phyloP scores from a whole-genome alignment of 2,113 vertebrate genomes.

The Ptychochromis oligacanthus region DNA sequence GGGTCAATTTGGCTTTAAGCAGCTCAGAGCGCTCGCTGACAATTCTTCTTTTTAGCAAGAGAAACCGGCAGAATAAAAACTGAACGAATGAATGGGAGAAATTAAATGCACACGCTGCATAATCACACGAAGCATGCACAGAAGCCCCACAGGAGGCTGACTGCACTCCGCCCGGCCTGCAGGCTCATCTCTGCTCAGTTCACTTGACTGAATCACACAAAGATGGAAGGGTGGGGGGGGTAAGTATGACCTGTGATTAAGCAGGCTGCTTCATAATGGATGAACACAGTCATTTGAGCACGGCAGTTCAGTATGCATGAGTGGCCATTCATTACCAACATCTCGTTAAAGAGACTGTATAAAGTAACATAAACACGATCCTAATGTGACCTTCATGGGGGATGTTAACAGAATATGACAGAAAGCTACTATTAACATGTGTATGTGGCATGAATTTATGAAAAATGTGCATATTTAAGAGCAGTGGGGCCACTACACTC shows the following conservation, averaged over 20 bases:
- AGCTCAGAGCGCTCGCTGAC: background rate
- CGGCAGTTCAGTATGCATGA: slow-evolving; percentile 41
- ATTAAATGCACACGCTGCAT: background rate
- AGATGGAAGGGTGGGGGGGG: slow-evolving; percentile 19
- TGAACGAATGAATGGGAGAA: background rate
- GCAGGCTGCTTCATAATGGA: slow-evolving; percentile 66
- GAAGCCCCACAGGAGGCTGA: slow-evolving; percentile 33
- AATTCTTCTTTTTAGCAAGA: background rate
- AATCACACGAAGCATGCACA: background rate
- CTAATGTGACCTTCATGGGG: background rate
- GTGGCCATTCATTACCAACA: slow-evolving; percentile 28
- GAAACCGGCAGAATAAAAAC: background rate
- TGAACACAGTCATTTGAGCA: slow-evolving; percentile 49
- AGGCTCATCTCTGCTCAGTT: slow-evolving; percentile 59
- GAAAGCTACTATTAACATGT: background rate
- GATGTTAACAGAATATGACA: background rate
- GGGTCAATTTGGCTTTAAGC: slow-evolving; percentile 27
- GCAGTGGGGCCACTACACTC: background rate
- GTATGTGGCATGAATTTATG: background rate
- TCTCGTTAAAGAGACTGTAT: background rate
- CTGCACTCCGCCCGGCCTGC: slow-evolving; percentile 27
- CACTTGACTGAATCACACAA: slow-evolving; percentile 56
- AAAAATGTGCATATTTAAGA: background rate
- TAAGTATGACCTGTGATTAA: slow-evolving; percentile 49
- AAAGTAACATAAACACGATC: background rate